Base-by-base conservation (phyloP, 2,888 invertebrate species). In the Cheilosia soror region DNA sequence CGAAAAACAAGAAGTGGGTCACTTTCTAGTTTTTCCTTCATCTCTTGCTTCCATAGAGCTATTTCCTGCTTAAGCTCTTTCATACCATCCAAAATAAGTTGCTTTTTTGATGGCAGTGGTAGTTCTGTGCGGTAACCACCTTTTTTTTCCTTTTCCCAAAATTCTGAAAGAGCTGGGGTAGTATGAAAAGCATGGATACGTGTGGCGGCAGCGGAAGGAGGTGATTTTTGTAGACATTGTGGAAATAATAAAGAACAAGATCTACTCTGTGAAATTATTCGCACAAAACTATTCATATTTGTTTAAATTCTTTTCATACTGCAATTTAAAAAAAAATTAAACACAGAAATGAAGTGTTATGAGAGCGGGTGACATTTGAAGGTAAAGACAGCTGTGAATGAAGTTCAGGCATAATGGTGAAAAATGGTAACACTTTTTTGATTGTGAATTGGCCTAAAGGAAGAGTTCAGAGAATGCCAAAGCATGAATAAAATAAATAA, bases 41-140 rank as follows among this genome's bases (percentile, higher is more conserved):
- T 89, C 93, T 97, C 97, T 87, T 95, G 90, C 42, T 93, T 93
- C 93, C 95, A 95, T 40, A 96, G 88, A 53, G 93, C 92, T 0
- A 95, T 92, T 93, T 97, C 97, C 5, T 93, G 83, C 89, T 95
- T 95, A 0, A 97, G 89, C 88, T 95, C 94, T 85, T 94, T 94
- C 13, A 95, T 92, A 0, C 96, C 97, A 81, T 94, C 93, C 63
- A 94, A 93, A 42, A 96, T 91, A 77, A 94, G 93, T 87, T 95
- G 92, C 53, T 93, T 93, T 83, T 92, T 93, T 3, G 94, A 92
- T 47, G 90, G 90, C n/a, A 89, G 80, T 15, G 90, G 88, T 2
- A 91, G 63, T 78, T 89, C 88, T 3, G 89, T 91, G 79, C 90
- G 89, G 80, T 92, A 92, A 42, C 92, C 92, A 25, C 91, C 89